These are phyloP conservation scores for Eristalis pertinax DNA, from an alignment of 2,888 invertebrate genomes.

Conservation along the genomic window DNA sequence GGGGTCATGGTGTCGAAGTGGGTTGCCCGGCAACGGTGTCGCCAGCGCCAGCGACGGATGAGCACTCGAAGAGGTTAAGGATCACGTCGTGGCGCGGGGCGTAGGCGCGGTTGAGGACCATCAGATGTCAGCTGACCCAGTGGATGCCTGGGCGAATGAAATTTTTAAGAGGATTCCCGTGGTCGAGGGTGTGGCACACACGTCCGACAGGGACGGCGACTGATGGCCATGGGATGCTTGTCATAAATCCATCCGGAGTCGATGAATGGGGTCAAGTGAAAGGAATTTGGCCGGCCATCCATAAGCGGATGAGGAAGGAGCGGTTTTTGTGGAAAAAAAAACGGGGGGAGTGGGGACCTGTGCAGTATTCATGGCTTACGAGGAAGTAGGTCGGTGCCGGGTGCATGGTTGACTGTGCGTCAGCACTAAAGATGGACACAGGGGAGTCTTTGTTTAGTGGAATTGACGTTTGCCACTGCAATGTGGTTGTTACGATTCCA, in stretches of 20 bases:
- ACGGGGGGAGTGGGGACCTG: too few species aligned
- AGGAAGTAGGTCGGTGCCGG: too few species aligned
- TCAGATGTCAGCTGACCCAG: background rate
- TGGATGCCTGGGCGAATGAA: background rate
- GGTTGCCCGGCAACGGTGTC: constrained; percentile 38
- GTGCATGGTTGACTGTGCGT: too few species aligned
- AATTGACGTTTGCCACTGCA: too few species aligned
- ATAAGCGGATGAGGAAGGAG: too few species aligned
- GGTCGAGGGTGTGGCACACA: background rate
- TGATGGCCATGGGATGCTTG: background rate
- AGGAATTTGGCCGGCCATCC: too few species aligned
- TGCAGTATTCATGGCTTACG: too few species aligned
- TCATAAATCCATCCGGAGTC: background rate
- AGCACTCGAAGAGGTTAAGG: constrained; percentile 27
- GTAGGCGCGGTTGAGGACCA: background rate
- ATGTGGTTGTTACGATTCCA: too few species aligned
- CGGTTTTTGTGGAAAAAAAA: too few species aligned
- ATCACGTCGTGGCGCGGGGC: background rate
- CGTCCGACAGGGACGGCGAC: background rate
- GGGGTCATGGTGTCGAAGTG: constrained; percentile 55
- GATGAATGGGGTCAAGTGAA: background rate
- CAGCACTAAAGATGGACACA: too few species aligned
- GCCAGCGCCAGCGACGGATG: background rate
- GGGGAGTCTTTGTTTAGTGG: too few species aligned
- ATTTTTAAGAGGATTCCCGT: background rate